phyloP scores from a whole-genome alignment of 2,888 invertebrate genomes.

The Phortica magna region DNA sequence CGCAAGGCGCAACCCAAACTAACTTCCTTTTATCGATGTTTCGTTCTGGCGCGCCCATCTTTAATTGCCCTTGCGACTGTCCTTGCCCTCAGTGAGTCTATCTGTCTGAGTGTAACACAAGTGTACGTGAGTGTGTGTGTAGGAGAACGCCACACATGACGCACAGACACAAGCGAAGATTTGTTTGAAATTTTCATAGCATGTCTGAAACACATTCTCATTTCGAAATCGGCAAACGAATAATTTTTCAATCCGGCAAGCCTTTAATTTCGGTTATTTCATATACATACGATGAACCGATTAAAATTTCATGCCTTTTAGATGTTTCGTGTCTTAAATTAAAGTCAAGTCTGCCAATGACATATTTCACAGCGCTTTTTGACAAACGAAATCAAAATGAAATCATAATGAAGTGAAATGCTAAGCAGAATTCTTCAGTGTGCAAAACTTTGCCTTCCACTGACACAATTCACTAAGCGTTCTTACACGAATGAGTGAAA shows the following conservation, averaged over 20 bases:
- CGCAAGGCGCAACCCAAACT: slow-evolving; percentile 12
- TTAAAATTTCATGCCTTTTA: slow-evolving; percentile 3
- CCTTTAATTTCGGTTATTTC: no score
- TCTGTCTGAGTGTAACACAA: no score
- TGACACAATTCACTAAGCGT: background rate
- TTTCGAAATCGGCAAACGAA: background rate
- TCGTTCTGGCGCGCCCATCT: background rate
- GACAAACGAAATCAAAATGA: no score
- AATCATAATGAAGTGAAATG: no score
- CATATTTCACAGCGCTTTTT: no score
- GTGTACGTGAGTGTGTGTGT: background rate
- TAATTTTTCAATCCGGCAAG: background rate
- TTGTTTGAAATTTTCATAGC: background rate
- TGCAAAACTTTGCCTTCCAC: background rate
- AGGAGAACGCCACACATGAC: no score
- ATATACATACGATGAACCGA: background rate
- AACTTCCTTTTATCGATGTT: slow-evolving; percentile 17
- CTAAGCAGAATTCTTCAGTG: no score
- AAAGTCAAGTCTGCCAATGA: no score
- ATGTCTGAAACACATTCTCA: background rate
- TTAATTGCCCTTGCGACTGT: background rate
- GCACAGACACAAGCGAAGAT: background rate
- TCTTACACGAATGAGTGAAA: background rate
- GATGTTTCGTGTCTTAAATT: background rate
- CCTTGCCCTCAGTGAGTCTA: background rate